Base-by-base conservation (phyloP, 2,888 invertebrate genomes). In the Drosophila rellima region DNA sequence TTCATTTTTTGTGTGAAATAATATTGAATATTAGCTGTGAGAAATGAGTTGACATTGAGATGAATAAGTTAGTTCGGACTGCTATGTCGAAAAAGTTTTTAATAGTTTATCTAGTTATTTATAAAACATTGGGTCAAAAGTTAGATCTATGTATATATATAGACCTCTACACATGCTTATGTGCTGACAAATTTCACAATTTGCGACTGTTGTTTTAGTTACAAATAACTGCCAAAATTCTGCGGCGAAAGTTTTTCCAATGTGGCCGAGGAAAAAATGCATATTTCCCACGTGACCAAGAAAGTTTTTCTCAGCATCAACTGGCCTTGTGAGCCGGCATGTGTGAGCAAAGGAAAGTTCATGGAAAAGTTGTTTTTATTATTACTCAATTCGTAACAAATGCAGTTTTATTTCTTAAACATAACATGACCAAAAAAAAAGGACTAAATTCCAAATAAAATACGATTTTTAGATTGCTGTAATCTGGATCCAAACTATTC, bases 221-320 rank as follows among this genome's bases (percentile, higher is more conserved):
- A 6, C 2, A 65, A 52, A 48, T 51, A 44, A 70, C 31, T 60
- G 54, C 13, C 51, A 35, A 29, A 52, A 35, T 35, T 10, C 20
- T 50, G 35, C 11, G 10, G 42, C 5, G 13, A 65, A 71, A 71
- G 44, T 71, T 74, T 57, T 26, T 18, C 2, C 51, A 13, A 42
- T 55, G 54, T 17, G 72, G 64, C 20, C 39, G 33, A 44, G 23
- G n/a, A 55, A 68, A 55, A 47, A 64, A 44, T 64, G 37, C 64
- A 69, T 52, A 71, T 77, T 83, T 87, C 57, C 84, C 74, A 61
- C 62, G 81, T 56, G 81, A 48, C 33, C 65, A 23, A 31, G 47
- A 78, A 83, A 54, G 51, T 81, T 82, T 57, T 13, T 5, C 13
- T 37, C 47, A 74, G 33, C 61, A 62, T 54, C 59, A 71, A 62